Percentiles rank a stretch among this genome's conserved stretches.
Evolutionary conservation across 2,113 vertebrate species (phyloP).

Genomic region (Pithys albifrons): DNA sequence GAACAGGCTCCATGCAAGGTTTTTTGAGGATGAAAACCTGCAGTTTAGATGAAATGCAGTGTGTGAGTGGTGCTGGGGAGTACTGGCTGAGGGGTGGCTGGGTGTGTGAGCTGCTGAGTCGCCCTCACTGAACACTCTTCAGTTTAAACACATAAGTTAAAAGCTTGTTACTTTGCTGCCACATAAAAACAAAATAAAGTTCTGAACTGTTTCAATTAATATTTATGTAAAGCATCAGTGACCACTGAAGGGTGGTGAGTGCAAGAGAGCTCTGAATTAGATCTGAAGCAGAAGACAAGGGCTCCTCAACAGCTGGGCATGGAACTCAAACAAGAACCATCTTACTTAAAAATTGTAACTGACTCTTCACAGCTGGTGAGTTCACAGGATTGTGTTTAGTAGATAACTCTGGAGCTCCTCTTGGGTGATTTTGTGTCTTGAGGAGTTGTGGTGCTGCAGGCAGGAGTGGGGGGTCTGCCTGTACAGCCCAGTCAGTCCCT

Average conservation of each 20-base stretch:
- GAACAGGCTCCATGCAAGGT: background rate
- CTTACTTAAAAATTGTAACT: background rate
- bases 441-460: background rate
- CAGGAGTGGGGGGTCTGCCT: background rate
- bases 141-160: background rate
- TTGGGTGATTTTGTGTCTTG: background rate
- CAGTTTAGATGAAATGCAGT: background rate
- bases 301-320: background rate
- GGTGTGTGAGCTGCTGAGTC: background rate
- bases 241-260: no score
- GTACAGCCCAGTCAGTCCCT: rapidly evolving
- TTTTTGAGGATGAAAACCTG: background rate
- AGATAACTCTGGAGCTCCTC: background rate
- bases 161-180: background rate
- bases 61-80: rapidly evolving
- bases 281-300: background rate
- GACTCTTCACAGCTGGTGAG: background rate
- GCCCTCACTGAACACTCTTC: rapidly evolving
- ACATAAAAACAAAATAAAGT: background rate
- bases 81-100: no score
- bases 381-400: rapidly evolving
- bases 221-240: background rate
- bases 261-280: background rate
- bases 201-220: rapidly evolving
- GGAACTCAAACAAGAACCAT: background rate